Percentiles rank a stretch among this genome's conserved stretches.
Evolutionary conservation across 2,113 vertebrate genomes (phyloP).

Genomic region (Prochilodus magdalenae): DNA sequence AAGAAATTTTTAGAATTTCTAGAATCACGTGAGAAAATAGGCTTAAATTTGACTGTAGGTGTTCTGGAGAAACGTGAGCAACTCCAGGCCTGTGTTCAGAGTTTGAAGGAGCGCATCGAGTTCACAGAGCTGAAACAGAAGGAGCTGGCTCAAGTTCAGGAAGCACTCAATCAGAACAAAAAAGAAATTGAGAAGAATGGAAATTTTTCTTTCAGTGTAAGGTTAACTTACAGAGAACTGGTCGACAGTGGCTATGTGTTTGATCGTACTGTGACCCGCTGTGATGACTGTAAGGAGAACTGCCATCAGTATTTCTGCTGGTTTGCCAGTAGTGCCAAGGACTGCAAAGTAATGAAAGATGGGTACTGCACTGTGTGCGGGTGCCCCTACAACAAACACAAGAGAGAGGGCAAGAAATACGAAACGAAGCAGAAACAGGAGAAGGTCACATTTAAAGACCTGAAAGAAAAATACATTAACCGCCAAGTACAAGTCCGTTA

Average conservation of each 20-base stretch:
- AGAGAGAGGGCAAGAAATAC: conserved; percentile 35
- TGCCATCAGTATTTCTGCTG: conserved; percentile 41
- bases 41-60: background rate
- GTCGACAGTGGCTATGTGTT: background rate
- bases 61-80: background rate
- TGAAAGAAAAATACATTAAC: conserved; percentile 28
- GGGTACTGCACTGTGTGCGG: conserved; percentile 29
- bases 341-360: conserved; percentile 35
- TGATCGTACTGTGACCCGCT: background rate
- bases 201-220: conserved; percentile 27
- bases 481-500: background rate
- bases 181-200: conserved; percentile 19
- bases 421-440: background rate
- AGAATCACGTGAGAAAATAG: conserved; percentile 1
- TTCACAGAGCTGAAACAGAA: background rate
- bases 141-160: conserved; percentile 25
- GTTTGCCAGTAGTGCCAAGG: background rate
- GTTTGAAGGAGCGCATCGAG: conserved; percentile 17
- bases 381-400: conserved; percentile 38
- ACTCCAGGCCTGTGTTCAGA: conserved; percentile 24
- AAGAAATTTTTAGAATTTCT: conserved; percentile 12
- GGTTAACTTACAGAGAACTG: background rate
- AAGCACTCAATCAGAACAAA: conserved; percentile 10
- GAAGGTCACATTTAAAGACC: background rate
- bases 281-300: conserved; percentile 38